Conservation (phyloP, 2,888 invertebrate genomes). For the Poecilus cupreus region DNA sequence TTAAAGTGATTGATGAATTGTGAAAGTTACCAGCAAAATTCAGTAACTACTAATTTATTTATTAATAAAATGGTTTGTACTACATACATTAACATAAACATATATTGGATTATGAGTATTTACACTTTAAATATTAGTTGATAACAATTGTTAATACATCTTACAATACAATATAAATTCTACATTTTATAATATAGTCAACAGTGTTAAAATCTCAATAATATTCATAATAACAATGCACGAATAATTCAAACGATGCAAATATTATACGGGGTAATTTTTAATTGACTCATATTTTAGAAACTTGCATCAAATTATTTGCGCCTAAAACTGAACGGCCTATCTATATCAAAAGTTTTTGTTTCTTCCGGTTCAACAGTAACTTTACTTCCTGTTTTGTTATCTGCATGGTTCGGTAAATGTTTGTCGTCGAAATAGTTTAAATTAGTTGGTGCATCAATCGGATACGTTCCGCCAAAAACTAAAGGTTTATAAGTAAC, state of each 20-base stretch:
- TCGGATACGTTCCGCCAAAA: slow-evolving; percentile 91
- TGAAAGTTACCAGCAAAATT: background rate
- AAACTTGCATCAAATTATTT: background rate
- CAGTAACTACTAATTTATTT: slow-evolving; percentile 9
- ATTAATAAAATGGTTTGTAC: slow-evolving; percentile 28
- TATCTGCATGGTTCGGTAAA: background rate
- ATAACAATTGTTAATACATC: slow-evolving; percentile 29
- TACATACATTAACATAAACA: slow-evolving; percentile 26
- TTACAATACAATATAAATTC: slow-evolving; percentile 30
- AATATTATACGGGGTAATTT: background rate
- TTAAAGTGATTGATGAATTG: background rate
- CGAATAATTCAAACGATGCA: background rate
- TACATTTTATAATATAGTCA: slow-evolving; percentile 30
- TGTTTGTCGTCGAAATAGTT: background rate
- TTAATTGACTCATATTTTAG: background rate
- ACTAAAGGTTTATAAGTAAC: slow-evolving; percentile 79
- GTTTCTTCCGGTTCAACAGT: slow-evolving; percentile 60
- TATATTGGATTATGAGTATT: slow-evolving; percentile 9
- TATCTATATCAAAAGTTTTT: slow-evolving; percentile 76
- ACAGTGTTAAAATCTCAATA: slow-evolving; percentile 40
- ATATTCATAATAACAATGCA: slow-evolving; percentile 20
- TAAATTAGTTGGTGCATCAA: slow-evolving; percentile 79
- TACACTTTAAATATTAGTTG: slow-evolving; percentile 7
- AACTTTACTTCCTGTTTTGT: slow-evolving; percentile 50
- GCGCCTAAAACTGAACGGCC: slow-evolving; percentile 68